Percentiles rank a stretch among this genome's conserved stretches.
Conservation (phyloP, 2,113 vertebrate genomes). For the Halichoeres trimaculatus region DNA sequence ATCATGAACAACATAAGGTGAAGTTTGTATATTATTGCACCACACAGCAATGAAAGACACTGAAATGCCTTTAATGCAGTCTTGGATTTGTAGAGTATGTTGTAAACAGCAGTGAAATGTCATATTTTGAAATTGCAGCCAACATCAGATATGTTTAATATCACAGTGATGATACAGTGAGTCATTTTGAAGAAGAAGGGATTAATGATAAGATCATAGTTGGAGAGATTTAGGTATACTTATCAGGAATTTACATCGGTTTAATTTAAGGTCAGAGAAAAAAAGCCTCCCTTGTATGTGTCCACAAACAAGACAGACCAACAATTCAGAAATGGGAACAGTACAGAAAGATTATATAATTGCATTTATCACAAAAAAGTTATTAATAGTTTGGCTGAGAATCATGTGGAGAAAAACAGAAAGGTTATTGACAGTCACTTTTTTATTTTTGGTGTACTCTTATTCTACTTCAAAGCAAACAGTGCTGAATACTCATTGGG, state of each 20-base stretch:
- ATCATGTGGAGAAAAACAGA: neutral
- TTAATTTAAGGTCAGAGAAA: slow-evolving; percentile 63
- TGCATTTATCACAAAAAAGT: slow-evolving; percentile 62
- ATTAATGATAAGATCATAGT: slow-evolving; percentile 63
- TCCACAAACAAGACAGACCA: slow-evolving; percentile 27
- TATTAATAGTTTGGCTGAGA: neutral
- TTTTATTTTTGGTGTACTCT: slow-evolving; percentile 18
- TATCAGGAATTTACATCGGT: slow-evolving; percentile 68
- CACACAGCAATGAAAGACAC: slow-evolving; percentile 33
- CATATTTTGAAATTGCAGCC: slow-evolving; percentile 53
- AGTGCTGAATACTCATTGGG: slow-evolving; percentile 43
- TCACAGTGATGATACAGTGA: slow-evolving; percentile 53
- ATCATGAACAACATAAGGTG: slow-evolving; percentile 46
- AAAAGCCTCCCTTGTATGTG: slow-evolving; percentile 29
- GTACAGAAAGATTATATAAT: slow-evolving; percentile 84
- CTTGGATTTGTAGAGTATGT: slow-evolving; percentile 38
- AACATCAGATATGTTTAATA: slow-evolving; percentile 67
- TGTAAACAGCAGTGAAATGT: slow-evolving; percentile 67
- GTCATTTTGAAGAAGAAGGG: slow-evolving; percentile 63
- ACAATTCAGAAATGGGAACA: slow-evolving; percentile 8
- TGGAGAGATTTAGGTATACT: slow-evolving; percentile 44
- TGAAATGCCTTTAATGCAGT: slow-evolving; percentile 19
- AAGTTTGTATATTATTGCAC: slow-evolving; percentile 32
- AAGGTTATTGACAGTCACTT: neutral
- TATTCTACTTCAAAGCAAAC: slow-evolving; percentile 42